Evolutionary conservation across 1,140 invertebrate species (phyloP).

Genomic region (Condylostylus longicornis): DNA sequence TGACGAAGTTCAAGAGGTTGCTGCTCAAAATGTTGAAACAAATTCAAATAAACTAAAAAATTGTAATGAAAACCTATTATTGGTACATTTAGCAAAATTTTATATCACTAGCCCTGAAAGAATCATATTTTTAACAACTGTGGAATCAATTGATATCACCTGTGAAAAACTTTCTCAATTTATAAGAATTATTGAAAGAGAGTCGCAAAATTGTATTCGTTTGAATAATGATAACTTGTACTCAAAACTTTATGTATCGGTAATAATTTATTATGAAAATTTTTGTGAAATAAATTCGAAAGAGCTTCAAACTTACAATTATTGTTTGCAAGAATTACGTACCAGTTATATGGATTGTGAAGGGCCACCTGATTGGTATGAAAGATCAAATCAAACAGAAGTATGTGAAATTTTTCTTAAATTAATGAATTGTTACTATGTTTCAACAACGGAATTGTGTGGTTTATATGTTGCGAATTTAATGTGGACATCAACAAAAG

Average conservation of each 20-base stretch:
- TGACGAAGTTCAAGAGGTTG: too few species aligned
- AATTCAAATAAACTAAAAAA: too few species aligned
- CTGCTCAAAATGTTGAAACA: too few species aligned
- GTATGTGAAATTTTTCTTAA: too few species aligned
- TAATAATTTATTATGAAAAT: conserved; percentile 15
- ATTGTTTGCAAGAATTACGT: conserved; percentile 20
- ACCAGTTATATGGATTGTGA: conserved; percentile 28
- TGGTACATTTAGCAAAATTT: conserved; percentile 22
- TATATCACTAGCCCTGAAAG: conserved; percentile 25
- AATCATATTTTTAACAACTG: conserved; percentile 19
- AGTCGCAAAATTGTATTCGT: conserved; percentile 10
- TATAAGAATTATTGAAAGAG: conserved; percentile 11
- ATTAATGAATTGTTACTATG: too few species aligned
- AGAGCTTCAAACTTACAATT: conserved; percentile 13
- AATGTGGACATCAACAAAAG: too few species aligned
- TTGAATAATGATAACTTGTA: conserved; percentile 20
- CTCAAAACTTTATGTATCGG: conserved; percentile 12
- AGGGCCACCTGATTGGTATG: conserved; percentile 26
- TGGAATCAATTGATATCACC: conserved; percentile 11
- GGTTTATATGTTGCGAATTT: too few species aligned
- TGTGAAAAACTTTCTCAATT: conserved; percentile 16
- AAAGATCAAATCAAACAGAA: conserved; percentile 13
- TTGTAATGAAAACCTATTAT: conserved; percentile 25
- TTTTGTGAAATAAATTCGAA: conserved; percentile 12
- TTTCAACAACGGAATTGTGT: too few species aligned